Base-by-base conservation (phyloP, 2,113 vertebrate genomes). In the Clarias batrachus region DNA sequence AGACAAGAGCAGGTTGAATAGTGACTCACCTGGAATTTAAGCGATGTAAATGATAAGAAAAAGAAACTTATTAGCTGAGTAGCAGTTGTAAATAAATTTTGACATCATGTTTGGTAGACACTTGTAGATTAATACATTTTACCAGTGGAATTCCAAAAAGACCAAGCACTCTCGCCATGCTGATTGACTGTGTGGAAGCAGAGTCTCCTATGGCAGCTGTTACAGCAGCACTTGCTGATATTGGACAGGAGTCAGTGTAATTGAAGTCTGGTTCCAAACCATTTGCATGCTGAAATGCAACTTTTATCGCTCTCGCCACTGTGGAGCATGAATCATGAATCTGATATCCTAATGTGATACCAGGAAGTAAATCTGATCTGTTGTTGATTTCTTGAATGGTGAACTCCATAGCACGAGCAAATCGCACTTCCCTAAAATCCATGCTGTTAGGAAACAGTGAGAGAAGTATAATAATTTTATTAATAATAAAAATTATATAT, bases 361-460 rank as follows among this genome's bases (percentile, higher is more conserved):
- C 91, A 0, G 94, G 93, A 25, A 95, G 90, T 19, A 95, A 89
- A 54, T 90, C 71, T 0, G 91, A 87, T 86, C 92, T 94, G 90
- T 94, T 93, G 90, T 95, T 95, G n/a, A 95, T 94, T 84, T 95
- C 92, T 14, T 93, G 88, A 1, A 95, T 93, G 8, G 94, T 92
- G 23, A 94, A 95, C 17, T 92, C 33, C 93, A 95, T 93, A 19
- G 93, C 85, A 0, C 90, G 92, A 7, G 89, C 91, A 30, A 93
- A 93, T n/a, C 91, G 93, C 81, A 95, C 79, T 30, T 92, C 92
- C 54, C 90, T 91, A 0, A 89, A 60, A 21, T 91, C 86, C 27
- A 95, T 87, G 0, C 94, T 92, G 66, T 93, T 41, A 7, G 65
- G 77, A 80, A 88, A 79, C 85, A 16, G 33, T 71, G 17, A 71